Evolutionary conservation across 1,140 invertebrate genomes (phyloP), one percentile per base, ranked within the genome.

Genomic region (Pogonomyrmex barbatus): DNA sequence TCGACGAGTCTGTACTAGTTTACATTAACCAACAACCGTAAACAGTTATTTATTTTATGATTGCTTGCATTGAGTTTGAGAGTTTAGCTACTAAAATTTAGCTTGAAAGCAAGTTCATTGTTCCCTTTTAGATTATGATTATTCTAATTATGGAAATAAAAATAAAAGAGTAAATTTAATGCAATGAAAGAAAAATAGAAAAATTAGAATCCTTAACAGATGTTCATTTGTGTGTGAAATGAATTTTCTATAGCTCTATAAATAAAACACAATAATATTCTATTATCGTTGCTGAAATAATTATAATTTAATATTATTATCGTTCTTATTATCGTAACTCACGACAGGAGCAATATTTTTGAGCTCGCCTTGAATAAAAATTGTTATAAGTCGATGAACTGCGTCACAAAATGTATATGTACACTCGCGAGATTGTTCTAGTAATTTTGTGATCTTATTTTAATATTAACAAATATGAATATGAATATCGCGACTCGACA

Each of bases 401-500:
- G 47, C 17, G 42, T 12, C 9, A 30, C 39, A 4, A 36, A 2
- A 36, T 12, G 42, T 45, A 60, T 24, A 33, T 30, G 5, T 24
- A 24, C 24, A 17, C 36, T 9, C 36, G 10, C 36, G n/a, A 10
- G 14, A 24, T 62, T 10, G 45, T 10, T n/a, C 6, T 9, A 30
- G 36, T 67, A 63, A 39, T 33, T 73, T 73, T 39, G n/a, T 60
- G n/a, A n/a, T 83, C 70, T 83, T 73, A 83, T 83, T 47, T 83
- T 58, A 12, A 4, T 30, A 83, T 58, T 82, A 71, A 71, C 52
- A 60, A 81, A 71, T 9, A 68, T 24, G 67, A 47, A 71, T 58
- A 82, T 71, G 67, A 47, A 71, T 58, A 82, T 71, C 63, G 47
- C 63, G 24, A 60, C 12, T 47, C 39, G 67, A 42, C 54, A 70